Evolutionary conservation across 2,113 vertebrate genomes (phyloP).

Genomic region (Bufo gargarizans): DNA sequence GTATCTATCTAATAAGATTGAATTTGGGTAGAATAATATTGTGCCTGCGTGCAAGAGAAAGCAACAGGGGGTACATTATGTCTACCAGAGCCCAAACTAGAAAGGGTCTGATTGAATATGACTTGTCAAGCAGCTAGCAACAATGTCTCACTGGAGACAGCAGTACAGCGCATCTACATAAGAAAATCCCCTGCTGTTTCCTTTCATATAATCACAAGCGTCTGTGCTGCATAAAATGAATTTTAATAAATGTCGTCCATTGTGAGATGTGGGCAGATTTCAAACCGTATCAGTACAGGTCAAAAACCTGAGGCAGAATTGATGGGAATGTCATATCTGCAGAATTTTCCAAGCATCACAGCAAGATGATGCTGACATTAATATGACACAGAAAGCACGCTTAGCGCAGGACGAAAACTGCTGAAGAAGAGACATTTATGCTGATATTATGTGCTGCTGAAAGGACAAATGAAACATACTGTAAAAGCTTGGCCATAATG

Average conservation of each 20-base stretch:
- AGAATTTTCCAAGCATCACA: constrained; percentile 65
- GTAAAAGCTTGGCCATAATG: neutral
- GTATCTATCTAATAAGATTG: constrained; percentile 27
- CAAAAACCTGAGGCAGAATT: constrained; percentile 68
- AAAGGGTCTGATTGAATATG: constrained; percentile 36
- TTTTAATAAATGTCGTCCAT: constrained; percentile 79
- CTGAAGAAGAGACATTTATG: constrained; percentile 60
- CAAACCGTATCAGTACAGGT: constrained; percentile 69
- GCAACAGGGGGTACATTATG: constrained; percentile 37
- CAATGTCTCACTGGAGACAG: constrained; percentile 46
- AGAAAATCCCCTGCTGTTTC: constrained; percentile 73
- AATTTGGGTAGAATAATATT: constrained; percentile 21
- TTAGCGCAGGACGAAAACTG: constrained; percentile 59
- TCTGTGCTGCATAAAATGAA: constrained; percentile 71
- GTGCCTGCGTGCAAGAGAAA: constrained; percentile 5
- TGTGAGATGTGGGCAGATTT: constrained; percentile 69
- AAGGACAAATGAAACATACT: constrained; percentile 30
- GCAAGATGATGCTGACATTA: constrained; percentile 64
- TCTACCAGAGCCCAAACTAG: constrained; percentile 10
- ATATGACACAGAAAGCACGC: constrained; percentile 61
- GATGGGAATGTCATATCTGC: constrained; percentile 62
- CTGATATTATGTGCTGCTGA: constrained; percentile 56
- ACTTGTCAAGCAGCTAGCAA: constrained; percentile 63
- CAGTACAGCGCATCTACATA: constrained; percentile 73
- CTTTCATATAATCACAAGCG: constrained; percentile 71